Evolutionary conservation across 2,113 vertebrate genomes (phyloP).

Genomic region (Rhizomys pruinosus): DNA sequence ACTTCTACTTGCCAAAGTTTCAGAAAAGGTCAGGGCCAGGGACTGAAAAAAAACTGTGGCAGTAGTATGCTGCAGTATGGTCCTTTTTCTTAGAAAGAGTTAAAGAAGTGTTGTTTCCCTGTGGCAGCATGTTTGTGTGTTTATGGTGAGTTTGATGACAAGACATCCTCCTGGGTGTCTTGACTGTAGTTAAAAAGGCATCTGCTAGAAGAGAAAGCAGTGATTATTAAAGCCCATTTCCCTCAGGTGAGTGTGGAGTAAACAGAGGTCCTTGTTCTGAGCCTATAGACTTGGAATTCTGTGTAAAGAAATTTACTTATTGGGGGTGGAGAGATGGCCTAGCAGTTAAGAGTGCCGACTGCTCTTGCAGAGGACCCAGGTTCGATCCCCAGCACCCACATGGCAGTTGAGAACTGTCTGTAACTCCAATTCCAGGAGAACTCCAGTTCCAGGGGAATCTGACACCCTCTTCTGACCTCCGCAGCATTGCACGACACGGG

Average conservation of each 20-base stretch:
- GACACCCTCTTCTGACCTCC: no score
- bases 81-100: slow-evolving; percentile 35
- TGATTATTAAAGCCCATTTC: background rate
- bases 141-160: background rate
- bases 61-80: background rate
- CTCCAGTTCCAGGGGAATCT: no score
- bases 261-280: background rate
- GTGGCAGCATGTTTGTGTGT: background rate
- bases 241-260: background rate
- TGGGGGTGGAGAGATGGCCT: no score
- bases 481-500: no score
- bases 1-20: slow-evolving; percentile 51
- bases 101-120: slow-evolving; percentile 23
- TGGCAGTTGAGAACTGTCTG: no score
- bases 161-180: background rate
- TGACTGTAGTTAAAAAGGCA: background rate
- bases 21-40: background rate
- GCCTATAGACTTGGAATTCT: slow-evolving; percentile 15
- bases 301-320: slow-evolving; percentile 53
- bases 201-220: background rate
- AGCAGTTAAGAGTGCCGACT: no score
- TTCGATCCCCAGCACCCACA: no score
- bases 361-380: no score
- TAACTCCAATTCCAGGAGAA: no score
- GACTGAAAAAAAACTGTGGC: background rate